A percentile compares a stretch with the other conserved stretches of the same genome.
These are phyloP conservation scores for Pogoniulus pusillus DNA, from an alignment of 2,797 vertebrate species.

Conservation along the genomic window DNA sequence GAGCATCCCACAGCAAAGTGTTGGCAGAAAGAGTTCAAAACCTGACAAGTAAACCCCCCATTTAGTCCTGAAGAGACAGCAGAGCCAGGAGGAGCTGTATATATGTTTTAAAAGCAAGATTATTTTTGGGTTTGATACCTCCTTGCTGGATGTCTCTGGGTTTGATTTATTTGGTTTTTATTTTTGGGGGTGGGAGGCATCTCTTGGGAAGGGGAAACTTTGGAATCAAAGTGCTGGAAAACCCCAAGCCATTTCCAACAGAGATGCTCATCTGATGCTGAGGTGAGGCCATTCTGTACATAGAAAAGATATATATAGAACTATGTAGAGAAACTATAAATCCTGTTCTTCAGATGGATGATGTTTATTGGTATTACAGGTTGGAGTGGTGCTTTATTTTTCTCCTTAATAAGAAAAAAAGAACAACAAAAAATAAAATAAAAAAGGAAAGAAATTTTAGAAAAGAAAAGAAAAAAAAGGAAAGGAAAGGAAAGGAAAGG, in stretches of 20 bases:
- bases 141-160: conserved; percentile 27
- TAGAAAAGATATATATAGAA: conserved; percentile 26
- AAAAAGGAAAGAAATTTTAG: too few relatives aligned
- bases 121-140: neutral
- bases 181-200: neutral
- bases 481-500: too few relatives aligned
- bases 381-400: conserved; percentile 57
- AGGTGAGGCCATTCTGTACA: conserved; percentile 55
- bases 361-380: conserved; percentile 59
- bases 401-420: neutral
- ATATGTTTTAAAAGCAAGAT: conserved; percentile 15
- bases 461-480: too few relatives aligned
- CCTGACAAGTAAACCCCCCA: neutral
- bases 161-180: too few relatives aligned
- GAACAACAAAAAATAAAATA: neutral
- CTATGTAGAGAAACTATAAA: conserved; percentile 53
- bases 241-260: neutral
- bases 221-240: conserved; percentile 49
- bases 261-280: neutral
- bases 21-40: neutral
- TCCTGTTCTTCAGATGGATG: conserved; percentile 58
- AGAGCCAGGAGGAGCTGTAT: conserved; percentile 16
- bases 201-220: conserved; percentile 29
- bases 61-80: neutral
- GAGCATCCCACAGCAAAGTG: neutral